Percentiles rank a stretch among this genome's conserved stretches.
These are phyloP conservation scores for Nanorana parkeri DNA, from an alignment of 2,113 vertebrate species.

Conservation along the genomic window DNA sequence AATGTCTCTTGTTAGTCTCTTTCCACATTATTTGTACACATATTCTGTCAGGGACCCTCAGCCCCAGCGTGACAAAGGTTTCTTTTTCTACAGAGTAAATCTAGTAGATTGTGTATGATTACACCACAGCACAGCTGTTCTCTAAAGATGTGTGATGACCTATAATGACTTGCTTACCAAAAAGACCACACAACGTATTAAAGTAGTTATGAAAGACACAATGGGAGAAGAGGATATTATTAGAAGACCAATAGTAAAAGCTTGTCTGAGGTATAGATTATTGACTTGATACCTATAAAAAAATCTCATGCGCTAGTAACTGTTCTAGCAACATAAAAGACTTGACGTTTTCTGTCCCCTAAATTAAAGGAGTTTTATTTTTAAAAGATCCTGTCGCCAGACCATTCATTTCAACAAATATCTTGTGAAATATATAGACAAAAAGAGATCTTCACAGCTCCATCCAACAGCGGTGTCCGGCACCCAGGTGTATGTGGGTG, in stretches of 20 bases:
- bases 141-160: slow-evolving; percentile 36
- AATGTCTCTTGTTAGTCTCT: slow-evolving; percentile 34
- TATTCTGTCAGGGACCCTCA: background rate
- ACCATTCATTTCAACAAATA: too few species aligned
- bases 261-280: background rate
- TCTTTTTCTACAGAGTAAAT: slow-evolving; percentile 32
- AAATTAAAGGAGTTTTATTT: background rate
- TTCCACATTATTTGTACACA: slow-evolving; percentile 12
- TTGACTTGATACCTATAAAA: slow-evolving; percentile 3
- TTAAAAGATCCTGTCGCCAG: too few species aligned
- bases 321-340: background rate
- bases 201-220: slow-evolving; percentile 20
- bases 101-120: slow-evolving; percentile 36
- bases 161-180: slow-evolving; percentile 29
- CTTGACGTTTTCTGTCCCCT: background rate
- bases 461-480: too few species aligned
- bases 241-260: background rate
- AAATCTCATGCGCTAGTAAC: background rate
- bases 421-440: too few species aligned
- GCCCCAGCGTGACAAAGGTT: slow-evolving; percentile 20
- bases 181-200: slow-evolving; percentile 16
- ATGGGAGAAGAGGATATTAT: slow-evolving; percentile 11
- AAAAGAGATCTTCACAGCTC: too few species aligned
- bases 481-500: too few species aligned
- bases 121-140: slow-evolving; percentile 42